A percentile compares a stretch with the other conserved stretches of the same genome.
phyloP scores from a whole-genome alignment of 2,797 vertebrate genomes.

The Salmo trutta region DNA sequence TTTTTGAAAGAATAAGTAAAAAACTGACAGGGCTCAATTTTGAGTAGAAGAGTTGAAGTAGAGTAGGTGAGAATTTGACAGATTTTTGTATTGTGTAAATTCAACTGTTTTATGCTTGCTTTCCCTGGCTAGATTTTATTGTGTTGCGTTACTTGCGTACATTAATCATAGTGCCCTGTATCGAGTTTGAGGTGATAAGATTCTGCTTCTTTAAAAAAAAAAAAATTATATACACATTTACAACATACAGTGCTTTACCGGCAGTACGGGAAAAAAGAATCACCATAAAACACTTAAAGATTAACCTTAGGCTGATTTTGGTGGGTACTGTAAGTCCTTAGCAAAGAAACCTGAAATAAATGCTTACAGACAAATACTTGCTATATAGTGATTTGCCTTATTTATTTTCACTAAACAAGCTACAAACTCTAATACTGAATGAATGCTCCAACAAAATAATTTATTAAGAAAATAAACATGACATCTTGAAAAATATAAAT shows the following conservation, averaged over 20 bases:
- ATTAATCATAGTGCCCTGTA: not conserved
- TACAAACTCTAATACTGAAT: not conserved
- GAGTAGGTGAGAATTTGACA: not conserved
- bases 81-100: not conserved
- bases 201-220: not conserved
- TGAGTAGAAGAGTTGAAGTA: not conserved
- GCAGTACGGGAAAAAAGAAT: no score
- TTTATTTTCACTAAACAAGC: not conserved
- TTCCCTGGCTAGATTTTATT: not conserved
- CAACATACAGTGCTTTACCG: not conserved
- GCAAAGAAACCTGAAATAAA: not conserved
- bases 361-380: not conserved
- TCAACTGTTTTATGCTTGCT: not conserved
- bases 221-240: not conserved
- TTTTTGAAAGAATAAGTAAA: not conserved
- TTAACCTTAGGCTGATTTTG: not conserved
- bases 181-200: not conserved
- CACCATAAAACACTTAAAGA: not conserved
- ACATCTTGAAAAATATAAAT: conserved; percentile 9
- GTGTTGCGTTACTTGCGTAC: not conserved
- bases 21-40: no score
- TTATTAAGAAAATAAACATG: conserved; percentile 23
- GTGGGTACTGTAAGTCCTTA: not conserved
- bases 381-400: not conserved
- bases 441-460: conserved; percentile 12